These are phyloP conservation scores for Anarsia innoxiella DNA, from an alignment of 2,888 invertebrate genomes.

Conservation along the genomic window DNA sequence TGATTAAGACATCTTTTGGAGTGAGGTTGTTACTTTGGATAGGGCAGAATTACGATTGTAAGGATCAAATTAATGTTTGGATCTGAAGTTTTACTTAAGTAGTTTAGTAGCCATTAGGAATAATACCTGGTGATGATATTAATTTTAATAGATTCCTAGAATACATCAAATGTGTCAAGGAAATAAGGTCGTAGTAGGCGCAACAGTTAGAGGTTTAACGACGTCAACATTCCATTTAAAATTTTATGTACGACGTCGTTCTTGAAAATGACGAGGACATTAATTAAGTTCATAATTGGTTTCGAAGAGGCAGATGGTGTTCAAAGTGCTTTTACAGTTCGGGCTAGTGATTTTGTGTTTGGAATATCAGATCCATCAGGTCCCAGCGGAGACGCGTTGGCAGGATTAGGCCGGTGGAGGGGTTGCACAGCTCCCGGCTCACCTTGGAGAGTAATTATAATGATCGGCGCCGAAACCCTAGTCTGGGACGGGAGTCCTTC, in stretches of 20 bases:
- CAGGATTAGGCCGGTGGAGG: conserved; percentile 61
- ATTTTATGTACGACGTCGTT: too few species aligned
- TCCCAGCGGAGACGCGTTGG: conserved; percentile 53
- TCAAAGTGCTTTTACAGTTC: conserved; percentile 59
- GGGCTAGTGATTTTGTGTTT: conserved; percentile 50
- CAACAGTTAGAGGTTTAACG: too few species aligned
- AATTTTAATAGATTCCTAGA: too few species aligned
- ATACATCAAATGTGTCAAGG: too few species aligned
- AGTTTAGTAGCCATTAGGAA: too few species aligned
- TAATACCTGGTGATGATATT: too few species aligned
- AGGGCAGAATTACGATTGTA: background rate
- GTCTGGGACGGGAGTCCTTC: conserved; percentile 66
- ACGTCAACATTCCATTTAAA: too few species aligned
- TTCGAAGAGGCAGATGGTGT: conserved; percentile 51
- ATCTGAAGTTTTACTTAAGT: too few species aligned
- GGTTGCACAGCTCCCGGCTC: conserved; percentile 58
- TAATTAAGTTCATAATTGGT: conserved; percentile 56
- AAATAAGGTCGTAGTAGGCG: too few species aligned
- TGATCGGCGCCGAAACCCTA: conserved; percentile 70
- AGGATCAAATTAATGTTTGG: background rate
- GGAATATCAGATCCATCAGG: conserved; percentile 55
- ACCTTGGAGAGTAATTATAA: conserved; percentile 75
- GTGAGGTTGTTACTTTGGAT: conserved; percentile 27
- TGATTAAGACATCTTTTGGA: conserved; percentile 25
- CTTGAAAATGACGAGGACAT: conserved; percentile 41